A percentile compares a stretch with the other conserved stretches of the same genome.
Conservation (phyloP, 64 coral and sea anemone species). For the Actinia tenebrosa region DNA sequence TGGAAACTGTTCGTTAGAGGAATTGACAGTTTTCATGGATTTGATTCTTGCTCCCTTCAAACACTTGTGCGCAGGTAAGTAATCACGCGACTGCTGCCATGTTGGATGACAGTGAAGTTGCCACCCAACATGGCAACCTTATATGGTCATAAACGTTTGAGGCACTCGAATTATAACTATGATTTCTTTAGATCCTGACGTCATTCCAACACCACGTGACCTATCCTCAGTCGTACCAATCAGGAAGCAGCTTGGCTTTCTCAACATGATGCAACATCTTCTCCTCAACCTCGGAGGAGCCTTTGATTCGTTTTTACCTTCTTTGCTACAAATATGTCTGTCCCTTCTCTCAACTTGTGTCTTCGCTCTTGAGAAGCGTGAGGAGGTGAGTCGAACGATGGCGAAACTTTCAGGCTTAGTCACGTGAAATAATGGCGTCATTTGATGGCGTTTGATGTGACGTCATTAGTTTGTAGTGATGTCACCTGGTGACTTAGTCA, state of each 20-base stretch:
- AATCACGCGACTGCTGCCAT: background rate
- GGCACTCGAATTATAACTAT: background rate
- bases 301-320: slow-evolving; percentile 44
- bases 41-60: slow-evolving; percentile 76
- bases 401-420: background rate
- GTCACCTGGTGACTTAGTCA: no score
- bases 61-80: slow-evolving; percentile 68
- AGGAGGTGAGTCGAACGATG: slow-evolving; percentile 44
- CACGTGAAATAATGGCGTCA: no score
- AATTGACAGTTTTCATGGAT: slow-evolving; percentile 91
- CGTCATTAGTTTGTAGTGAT: no score
- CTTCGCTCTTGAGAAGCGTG: slow-evolving; percentile 63
- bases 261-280: slow-evolving; percentile 75
- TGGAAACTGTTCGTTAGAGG: slow-evolving; percentile 60
- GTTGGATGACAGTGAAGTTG: background rate
- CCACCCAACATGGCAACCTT: background rate
- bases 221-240: slow-evolving; percentile 72
- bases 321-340: slow-evolving; percentile 69
- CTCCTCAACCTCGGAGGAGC: slow-evolving; percentile 56
- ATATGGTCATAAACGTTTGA: no score
- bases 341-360: slow-evolving; percentile 64
- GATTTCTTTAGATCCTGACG: background rate
- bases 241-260: slow-evolving; percentile 79
- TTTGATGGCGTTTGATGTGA: no score
- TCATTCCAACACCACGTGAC: slow-evolving; percentile 33